phyloP scores from a whole-genome alignment of 2,888 invertebrate species.

The Neelides folsomi region DNA sequence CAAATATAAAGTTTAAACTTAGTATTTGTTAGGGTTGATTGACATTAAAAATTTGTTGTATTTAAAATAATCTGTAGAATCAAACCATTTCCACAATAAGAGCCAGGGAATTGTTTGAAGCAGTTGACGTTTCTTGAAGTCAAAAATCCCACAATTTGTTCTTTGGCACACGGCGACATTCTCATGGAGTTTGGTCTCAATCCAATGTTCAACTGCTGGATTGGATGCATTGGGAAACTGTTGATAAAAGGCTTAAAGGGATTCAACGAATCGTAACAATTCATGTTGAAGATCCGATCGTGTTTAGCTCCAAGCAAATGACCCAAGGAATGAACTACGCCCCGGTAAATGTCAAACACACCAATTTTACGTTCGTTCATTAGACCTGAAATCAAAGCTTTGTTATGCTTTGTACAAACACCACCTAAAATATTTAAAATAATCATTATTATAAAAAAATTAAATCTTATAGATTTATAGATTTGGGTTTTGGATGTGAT shows the following conservation, averaged over 20 bases:
- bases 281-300: slow-evolving; percentile 13
- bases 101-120: slow-evolving; percentile 2
- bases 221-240: slow-evolving; percentile 17
- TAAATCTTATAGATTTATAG: not conserved
- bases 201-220: slow-evolving; percentile 19
- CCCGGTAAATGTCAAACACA: slow-evolving; percentile 19
- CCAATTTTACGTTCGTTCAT: slow-evolving; percentile 16
- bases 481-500: too few species aligned
- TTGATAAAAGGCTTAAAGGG: slow-evolving; percentile 18
- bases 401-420: slow-evolving; percentile 14
- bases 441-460: not conserved
- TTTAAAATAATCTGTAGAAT: too few species aligned
- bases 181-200: slow-evolving; percentile 18
- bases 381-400: slow-evolving; percentile 18
- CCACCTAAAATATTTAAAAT: slow-evolving; percentile 10
- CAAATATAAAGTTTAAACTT: not conserved
- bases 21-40: not conserved
- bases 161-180: slow-evolving; percentile 21
- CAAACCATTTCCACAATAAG: slow-evolving; percentile 25
- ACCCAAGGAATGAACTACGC: slow-evolving; percentile 15
- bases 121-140: slow-evolving; percentile 10
- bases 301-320: slow-evolving; percentile 21
- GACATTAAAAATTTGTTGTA: not conserved
- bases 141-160: slow-evolving; percentile 15
- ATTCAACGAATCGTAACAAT: too few species aligned